A percentile compares a stretch with the other conserved stretches of the same genome.
These are phyloP conservation scores for Ctena decussata DNA, from an alignment of 2,888 invertebrate species.

Conservation along the genomic window DNA sequence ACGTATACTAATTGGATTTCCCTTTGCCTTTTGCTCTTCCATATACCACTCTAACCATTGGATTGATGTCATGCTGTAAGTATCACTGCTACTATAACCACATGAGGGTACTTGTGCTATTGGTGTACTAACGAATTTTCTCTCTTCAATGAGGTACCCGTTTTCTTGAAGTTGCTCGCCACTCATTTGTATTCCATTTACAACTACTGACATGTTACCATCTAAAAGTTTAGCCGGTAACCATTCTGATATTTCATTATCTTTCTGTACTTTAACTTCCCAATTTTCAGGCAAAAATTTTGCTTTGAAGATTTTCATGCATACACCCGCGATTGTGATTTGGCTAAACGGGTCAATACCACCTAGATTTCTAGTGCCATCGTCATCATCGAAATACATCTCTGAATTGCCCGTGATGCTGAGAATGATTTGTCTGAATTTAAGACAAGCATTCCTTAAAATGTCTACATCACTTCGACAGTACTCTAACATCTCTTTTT, in stretches of 20 bases:
- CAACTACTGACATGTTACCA: no score
- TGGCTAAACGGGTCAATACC: constrained; percentile 29
- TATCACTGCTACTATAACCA: constrained; percentile 11
- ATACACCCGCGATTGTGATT: constrained; percentile 50
- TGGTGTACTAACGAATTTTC: neutral
- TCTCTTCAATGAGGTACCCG: neutral
- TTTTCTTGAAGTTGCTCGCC: neutral
- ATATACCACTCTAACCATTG: constrained; percentile 19
- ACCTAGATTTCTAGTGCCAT: no score
- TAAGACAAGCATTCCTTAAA: constrained; percentile 23
- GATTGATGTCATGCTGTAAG: constrained; percentile 5
- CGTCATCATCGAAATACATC: neutral
- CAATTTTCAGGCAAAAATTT: constrained; percentile 48
- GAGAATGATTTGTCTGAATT: constrained; percentile 32
- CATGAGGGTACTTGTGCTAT: neutral
- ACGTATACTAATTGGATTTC: no score
- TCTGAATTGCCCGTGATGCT: constrained; percentile 29
- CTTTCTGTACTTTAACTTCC: constrained; percentile 43
- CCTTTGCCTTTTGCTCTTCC: no score
- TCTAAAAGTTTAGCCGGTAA: constrained; percentile 26
- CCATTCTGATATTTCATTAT: constrained; percentile 28
- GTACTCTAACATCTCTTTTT: constrained; percentile 59
- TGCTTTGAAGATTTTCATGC: constrained; percentile 43
- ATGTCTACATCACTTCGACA: constrained; percentile 65
- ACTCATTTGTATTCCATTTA: neutral